Conservation (phyloP, 2,797 vertebrate species). For the Chromobotia macracanthus region DNA sequence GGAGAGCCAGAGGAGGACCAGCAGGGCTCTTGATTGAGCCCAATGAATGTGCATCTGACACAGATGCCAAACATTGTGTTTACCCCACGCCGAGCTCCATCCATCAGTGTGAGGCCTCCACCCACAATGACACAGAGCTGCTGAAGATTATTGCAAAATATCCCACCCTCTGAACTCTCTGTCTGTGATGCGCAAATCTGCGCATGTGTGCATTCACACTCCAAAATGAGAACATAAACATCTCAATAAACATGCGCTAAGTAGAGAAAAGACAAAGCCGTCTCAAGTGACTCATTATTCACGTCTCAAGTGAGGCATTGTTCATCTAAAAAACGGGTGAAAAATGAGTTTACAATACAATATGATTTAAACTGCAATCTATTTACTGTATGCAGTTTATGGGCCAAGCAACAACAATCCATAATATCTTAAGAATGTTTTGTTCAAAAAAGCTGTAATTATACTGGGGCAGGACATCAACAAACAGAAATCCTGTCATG, state of each 20-base stretch:
- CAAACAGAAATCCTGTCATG: conserved; percentile 23
- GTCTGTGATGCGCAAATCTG: neutral
- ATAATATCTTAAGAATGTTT: conserved; percentile 12
- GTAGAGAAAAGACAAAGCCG: conserved; percentile 37
- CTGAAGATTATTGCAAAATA: conserved; percentile 29
- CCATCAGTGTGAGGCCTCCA: conserved; percentile 36
- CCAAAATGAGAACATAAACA: conserved; percentile 32
- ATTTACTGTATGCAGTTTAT: conserved; percentile 19
- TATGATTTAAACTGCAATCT: conserved; percentile 28
- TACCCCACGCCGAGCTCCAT: conserved; percentile 40
- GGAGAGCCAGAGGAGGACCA: conserved; percentile 27
- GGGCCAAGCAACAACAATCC: conserved; percentile 13
- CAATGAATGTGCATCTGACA: conserved; percentile 43
- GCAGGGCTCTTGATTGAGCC: conserved; percentile 27
- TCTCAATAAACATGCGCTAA: conserved; percentile 38
- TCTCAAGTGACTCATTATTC: conserved; percentile 42
- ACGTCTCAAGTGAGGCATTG: conserved; percentile 44
- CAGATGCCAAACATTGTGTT: conserved; percentile 48
- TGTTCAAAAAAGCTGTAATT: conserved; percentile 20
- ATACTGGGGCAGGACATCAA: conserved; percentile 7
- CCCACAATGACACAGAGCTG: conserved; percentile 27
- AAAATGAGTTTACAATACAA: conserved; percentile 26
- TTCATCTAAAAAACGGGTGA: conserved; percentile 33
- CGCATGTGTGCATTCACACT: neutral
- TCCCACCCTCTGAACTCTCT: conserved; percentile 1